Base-by-base conservation (phyloP, 92 coral and sea anemone species). In the Palythoa heliodiscus region DNA sequence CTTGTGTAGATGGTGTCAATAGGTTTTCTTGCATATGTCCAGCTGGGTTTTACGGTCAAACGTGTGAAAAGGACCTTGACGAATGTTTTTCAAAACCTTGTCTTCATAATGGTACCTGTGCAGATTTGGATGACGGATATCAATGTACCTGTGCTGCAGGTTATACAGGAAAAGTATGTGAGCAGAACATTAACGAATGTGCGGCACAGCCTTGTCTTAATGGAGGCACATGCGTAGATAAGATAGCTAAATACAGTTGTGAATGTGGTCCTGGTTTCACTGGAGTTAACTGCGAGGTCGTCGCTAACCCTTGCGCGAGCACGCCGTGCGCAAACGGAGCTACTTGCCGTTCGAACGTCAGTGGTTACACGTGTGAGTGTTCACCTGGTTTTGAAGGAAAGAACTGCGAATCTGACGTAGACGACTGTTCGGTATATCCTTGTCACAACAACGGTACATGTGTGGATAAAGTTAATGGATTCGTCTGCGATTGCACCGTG, bases 1-100 rank as follows among this genome's bases (percentile, higher is more conserved):
- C 80, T 48, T 75, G 80, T 10, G 11, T 75, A 22, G 80, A 75
- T 25, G 63, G 63, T 20, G 16, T 52, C 63, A 23, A 5, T 25
- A 60, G 48, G 39, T 75, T 48, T 75, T 13, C 23, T 52, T 75
- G 80, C 80, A 20, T 20, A 22, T 75, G 80, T 11, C 64, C 80
- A 9, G 37, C 20, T 20, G 80, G 80, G 1, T 75, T 52, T 53
- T 50, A 20, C 35, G 80, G 80, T 13, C 52, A 75, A 24, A 50
- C 39, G 35, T 75, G 80, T 52, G 80, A 75, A 52, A 50, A 75
- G 22, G 88, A 86, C 63, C 29, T 86, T 48, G 83, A 86, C 70
- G 88, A 76, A 43, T 86, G 88, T 67, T 43, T 64, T 22, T 76
- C 68, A 15, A 40, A 76, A 0, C 88, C 88, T 1, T 86, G 88